Conservation (phyloP, 1,140 invertebrate genomes). For the Drosophila varians region DNA sequence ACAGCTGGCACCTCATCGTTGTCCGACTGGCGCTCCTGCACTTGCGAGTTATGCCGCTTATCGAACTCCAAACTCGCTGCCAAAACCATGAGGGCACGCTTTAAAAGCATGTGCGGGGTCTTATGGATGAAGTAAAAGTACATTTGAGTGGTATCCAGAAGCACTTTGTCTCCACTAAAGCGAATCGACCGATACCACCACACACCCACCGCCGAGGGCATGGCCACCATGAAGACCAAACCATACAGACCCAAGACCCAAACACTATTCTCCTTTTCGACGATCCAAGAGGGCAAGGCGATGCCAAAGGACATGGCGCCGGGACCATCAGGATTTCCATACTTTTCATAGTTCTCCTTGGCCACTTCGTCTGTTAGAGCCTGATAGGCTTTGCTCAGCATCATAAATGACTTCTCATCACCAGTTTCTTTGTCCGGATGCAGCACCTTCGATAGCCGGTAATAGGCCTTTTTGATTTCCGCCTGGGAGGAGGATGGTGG, state of each 20-base stretch:
- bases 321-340: conserved; percentile 99
- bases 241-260: conserved; percentile 98
- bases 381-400: conserved; percentile 97
- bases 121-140: conserved; percentile 98
- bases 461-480: conserved; percentile 98
- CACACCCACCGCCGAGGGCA: conserved; percentile 96
- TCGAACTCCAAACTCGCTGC: conserved; percentile 98
- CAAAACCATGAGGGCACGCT: conserved; percentile 97
- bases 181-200: conserved; percentile 99
- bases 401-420: conserved; percentile 98
- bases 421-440: conserved; percentile 99
- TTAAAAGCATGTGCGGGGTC: conserved; percentile 96
- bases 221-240: conserved; percentile 98
- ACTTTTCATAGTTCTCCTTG: conserved; percentile 98
- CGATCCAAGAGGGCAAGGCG: conserved; percentile 99
- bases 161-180: conserved; percentile 97
- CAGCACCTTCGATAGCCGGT: conserved; percentile 94
- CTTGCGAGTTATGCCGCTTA: conserved; percentile 96
- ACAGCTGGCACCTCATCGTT: conserved; percentile 97
- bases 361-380: conserved; percentile 98
- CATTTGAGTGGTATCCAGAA: conserved; percentile 97
- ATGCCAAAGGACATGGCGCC: conserved; percentile 99
- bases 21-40: conserved; percentile 96
- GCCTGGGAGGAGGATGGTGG: conserved; percentile 91
- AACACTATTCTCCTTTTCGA: conserved; percentile 99